Evolutionary conservation across 2,113 vertebrate genomes (phyloP).

Genomic region (Anarrhichthys ocellatus): DNA sequence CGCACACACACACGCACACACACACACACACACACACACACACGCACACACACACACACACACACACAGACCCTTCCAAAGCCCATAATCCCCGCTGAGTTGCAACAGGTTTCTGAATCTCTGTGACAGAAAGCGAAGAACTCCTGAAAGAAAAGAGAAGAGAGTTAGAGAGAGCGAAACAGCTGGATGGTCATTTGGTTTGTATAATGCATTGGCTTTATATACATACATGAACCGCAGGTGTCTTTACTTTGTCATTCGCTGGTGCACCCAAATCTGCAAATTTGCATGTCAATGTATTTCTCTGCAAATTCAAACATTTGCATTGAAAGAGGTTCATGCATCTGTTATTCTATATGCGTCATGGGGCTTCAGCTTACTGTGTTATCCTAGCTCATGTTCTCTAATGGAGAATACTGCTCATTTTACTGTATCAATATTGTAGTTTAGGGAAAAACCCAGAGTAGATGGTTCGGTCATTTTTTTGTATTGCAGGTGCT

Average conservation of each 20-base stretch:
- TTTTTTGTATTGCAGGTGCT: not conserved
- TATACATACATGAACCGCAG: not conserved
- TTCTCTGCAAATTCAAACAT: conserved; percentile 5
- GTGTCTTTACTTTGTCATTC: not conserved
- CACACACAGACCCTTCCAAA: conserved; percentile 5
- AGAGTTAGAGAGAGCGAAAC: not conserved
- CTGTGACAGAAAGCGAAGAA: conserved; percentile 27
- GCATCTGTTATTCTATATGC: not conserved
- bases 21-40: conserved; percentile 19
- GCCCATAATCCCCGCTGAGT: conserved; percentile 42
- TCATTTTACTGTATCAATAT: not conserved
- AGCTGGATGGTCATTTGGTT: not conserved
- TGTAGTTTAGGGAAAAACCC: not conserved
- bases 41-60: conserved; percentile 10
- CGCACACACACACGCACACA: conserved; percentile 20
- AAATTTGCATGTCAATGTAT: not conserved
- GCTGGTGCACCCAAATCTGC: not conserved
- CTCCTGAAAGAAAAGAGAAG: not conserved
- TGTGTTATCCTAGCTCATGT: not conserved
- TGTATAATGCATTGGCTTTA: not conserved
- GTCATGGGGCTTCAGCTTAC: not conserved
- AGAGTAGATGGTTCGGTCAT: not conserved
- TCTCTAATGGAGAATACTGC: not conserved
- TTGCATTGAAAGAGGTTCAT: conserved; percentile 14
- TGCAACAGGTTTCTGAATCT: conserved; percentile 47